phyloP scores from a whole-genome alignment of 2,888 invertebrate species.

The Alsophila aescularia region DNA sequence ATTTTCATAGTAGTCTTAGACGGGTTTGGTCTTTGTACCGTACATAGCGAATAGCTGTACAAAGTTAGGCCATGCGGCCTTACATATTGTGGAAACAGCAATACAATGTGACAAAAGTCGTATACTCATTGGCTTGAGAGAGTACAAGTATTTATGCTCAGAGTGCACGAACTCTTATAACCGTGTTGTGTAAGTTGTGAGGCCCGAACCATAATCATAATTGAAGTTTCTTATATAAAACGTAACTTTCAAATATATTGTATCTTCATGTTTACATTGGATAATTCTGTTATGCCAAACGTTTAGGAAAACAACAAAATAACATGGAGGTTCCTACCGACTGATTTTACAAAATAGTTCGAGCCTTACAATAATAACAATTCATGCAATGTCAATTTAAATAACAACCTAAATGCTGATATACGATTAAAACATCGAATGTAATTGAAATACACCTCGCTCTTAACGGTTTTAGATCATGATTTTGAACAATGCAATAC shows the following conservation, averaged over 20 bases:
- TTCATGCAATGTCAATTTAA: constrained; percentile 24
- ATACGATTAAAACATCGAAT: constrained; percentile 8
- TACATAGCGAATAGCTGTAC: constrained; percentile 22
- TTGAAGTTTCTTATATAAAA: no score
- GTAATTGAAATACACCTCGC: constrained; percentile 7
- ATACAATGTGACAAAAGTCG: constrained; percentile 16
- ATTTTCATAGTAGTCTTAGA: background rate
- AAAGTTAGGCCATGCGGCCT: constrained; percentile 24
- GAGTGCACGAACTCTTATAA: constrained; percentile 23
- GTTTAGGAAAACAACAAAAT: no score
- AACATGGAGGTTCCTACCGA: no score
- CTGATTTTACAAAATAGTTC: background rate
- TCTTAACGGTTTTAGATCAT: background rate
- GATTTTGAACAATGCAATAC: background rate
- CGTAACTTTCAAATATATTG: no score
- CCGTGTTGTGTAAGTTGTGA: constrained; percentile 14
- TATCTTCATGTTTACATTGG: background rate
- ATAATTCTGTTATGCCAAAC: no score
- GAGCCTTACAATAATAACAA: constrained; percentile 10
- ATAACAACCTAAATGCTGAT: constrained; percentile 11
- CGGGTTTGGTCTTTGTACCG: constrained; percentile 12
- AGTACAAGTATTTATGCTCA: constrained; percentile 24
- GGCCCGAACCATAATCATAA: constrained; percentile 11
- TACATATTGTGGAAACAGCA: constrained; percentile 12
- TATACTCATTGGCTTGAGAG: constrained; percentile 20